Evolutionary conservation across 2,888 invertebrate species (phyloP), one percentile per base, ranked within the genome.

Genomic region (Tortricodes alternella): DNA sequence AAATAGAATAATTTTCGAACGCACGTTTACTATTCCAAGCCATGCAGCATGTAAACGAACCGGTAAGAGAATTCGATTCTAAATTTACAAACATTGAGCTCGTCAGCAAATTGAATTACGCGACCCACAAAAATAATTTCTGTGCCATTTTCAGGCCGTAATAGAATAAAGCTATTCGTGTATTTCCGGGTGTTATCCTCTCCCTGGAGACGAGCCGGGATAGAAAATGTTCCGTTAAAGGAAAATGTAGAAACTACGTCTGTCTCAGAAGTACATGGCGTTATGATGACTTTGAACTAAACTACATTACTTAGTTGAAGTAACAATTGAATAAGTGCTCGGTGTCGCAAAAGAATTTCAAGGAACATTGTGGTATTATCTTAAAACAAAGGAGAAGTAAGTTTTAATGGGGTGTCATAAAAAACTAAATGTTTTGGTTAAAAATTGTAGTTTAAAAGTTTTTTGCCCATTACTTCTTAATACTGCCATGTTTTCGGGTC

Each of bases 41-140:
- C 13, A 32, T 21, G 27, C 5, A 2, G 8, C 16, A 35, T 16
- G 24, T 27, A 48, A 52, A 52, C 52, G 44, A 52, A 18, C n/a
- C 21, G 13, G 49, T n/a, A n/a, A 39, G 39, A 41, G 21, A 34
- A 43, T 39, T 15, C 15, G 19, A 16, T 23, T 34, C 43, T 13
- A 51, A 50, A 52, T 52, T 44, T 44, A 44, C 44, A 37, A 44
- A 35, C 35, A 44, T 44, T n/a, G 13, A 13, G 51, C 16, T 51
- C 18, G 34, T 43, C 52, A 53, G 37, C 23, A 37, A 37, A 53
- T 53, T 44, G 44, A 27, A 46, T 53, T 44, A 46, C 15, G 29
- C 27, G 37, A n/a, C 44, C 44, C 37, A 21, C 21, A 53, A 44
- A 52, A 46, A 53, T 29, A 21, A 53, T 53, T 46, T 38, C 29